Conservation (phyloP, 2,888 invertebrate genomes). For the Heteromyza rotundicornis region DNA sequence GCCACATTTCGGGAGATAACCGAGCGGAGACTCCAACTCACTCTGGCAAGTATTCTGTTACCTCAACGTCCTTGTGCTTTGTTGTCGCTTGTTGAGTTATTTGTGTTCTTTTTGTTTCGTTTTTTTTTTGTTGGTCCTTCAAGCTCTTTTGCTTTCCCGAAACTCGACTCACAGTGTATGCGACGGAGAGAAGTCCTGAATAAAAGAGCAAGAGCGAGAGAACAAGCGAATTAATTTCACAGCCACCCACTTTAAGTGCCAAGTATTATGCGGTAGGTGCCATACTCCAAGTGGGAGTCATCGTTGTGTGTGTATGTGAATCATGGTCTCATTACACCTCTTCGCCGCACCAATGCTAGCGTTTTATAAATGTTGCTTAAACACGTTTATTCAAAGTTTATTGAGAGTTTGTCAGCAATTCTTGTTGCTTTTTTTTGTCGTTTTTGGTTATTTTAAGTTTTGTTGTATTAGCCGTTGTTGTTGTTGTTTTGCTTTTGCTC, state of each 20-base stretch:
- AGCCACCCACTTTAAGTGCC: background rate
- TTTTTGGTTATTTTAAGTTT: constrained; percentile 4
- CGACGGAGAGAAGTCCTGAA: too few species aligned
- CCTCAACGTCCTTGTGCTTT: constrained; percentile 50
- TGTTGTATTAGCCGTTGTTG: background rate
- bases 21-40: constrained; percentile 38
- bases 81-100: background rate
- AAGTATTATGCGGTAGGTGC: background rate
- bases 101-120: background rate
- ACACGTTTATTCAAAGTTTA: constrained; percentile 31
- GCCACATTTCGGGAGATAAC: background rate
- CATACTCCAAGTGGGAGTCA: background rate
- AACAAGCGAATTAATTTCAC: background rate
- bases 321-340: background rate
- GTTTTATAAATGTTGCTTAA: constrained; percentile 22
- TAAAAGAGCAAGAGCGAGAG: background rate
- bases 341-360: too few species aligned
- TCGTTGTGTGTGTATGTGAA: constrained; percentile 19
- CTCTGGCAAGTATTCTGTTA: constrained; percentile 48
- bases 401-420: constrained; percentile 27
- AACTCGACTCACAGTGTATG: too few species aligned
- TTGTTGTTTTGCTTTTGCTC: background rate
- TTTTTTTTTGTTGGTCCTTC: background rate
- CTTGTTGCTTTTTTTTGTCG: background rate
- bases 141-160: too few species aligned